Conservation (phyloP, 2,797 vertebrate species). For the Coregonus suidteri region DNA sequence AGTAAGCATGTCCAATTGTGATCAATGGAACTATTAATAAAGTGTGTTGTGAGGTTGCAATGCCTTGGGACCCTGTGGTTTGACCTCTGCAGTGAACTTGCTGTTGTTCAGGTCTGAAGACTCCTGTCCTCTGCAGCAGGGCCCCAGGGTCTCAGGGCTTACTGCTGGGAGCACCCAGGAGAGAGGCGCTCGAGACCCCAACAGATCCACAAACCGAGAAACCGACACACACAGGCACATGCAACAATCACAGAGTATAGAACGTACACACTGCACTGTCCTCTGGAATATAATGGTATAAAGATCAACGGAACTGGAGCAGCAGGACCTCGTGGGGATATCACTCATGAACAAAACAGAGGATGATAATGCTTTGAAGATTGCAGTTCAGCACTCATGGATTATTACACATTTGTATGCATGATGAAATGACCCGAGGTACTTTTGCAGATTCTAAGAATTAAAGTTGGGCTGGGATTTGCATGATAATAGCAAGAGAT, state of each 20-base stretch:
- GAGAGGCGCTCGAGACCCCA: background rate
- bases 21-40: too few species aligned
- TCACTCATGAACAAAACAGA: background rate
- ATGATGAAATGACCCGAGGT: constrained; percentile 33
- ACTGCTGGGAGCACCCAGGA: background rate
- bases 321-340: background rate
- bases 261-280: background rate
- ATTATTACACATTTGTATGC: constrained; percentile 43
- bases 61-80: too few species aligned
- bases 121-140: too few species aligned
- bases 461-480: constrained; percentile 34
- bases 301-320: background rate
- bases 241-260: background rate
- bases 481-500: constrained; percentile 15
- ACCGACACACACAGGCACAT: background rate
- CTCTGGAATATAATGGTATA: background rate
- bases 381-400: constrained; percentile 18
- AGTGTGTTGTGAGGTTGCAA: too few species aligned
- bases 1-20: too few species aligned
- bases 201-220: background rate
- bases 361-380: constrained; percentile 18
- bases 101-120: too few species aligned
- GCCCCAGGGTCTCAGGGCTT: background rate
- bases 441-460: constrained; percentile 35
- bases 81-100: too few species aligned